Evolutionary conservation across 2,888 invertebrate species (phyloP).

Genomic region (Lycophotia porphyrea): DNA sequence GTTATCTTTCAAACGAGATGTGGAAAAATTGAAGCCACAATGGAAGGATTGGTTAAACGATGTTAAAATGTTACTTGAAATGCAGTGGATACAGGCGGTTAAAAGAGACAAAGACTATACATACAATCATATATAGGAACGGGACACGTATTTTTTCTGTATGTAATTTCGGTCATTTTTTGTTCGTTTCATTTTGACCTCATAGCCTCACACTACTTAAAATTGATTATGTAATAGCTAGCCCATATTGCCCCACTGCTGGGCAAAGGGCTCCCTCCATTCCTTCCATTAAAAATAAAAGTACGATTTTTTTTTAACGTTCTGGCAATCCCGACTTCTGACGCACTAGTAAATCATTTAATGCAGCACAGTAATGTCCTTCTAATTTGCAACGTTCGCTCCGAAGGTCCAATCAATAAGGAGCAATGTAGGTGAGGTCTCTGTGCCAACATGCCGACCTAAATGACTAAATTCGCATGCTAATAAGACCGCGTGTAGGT

Average conservation of each 20-base stretch:
- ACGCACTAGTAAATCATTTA: constrained; percentile 8
- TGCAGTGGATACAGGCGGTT: neutral
- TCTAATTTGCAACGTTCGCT: constrained; percentile 43
- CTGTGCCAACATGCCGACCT: constrained; percentile 77
- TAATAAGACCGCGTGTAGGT: constrained; percentile 69
- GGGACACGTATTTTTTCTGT: neutral
- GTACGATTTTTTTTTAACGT: neutral
- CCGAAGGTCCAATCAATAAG: constrained; percentile 75
- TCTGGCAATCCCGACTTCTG: constrained; percentile 14
- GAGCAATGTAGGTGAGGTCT: constrained; percentile 75
- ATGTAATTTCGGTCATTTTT: neutral
- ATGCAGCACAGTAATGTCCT: constrained; percentile 28
- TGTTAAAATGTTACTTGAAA: neutral
- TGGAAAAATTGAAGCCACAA: neutral
- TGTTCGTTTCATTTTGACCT: neutral
- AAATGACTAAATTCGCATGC: constrained; percentile 80
- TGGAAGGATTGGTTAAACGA: neutral
- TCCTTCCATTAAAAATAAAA: neutral
- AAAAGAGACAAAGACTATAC: neutral
- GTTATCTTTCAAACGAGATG: neutral
- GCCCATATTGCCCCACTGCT: too few relatives aligned
- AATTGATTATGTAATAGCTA: too few relatives aligned
- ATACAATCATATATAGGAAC: neutral
- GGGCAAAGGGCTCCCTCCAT: too few relatives aligned
- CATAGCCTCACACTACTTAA: neutral